Conservation (phyloP, 2,797 vertebrate species). For the Gymnodraco acuticeps region DNA sequence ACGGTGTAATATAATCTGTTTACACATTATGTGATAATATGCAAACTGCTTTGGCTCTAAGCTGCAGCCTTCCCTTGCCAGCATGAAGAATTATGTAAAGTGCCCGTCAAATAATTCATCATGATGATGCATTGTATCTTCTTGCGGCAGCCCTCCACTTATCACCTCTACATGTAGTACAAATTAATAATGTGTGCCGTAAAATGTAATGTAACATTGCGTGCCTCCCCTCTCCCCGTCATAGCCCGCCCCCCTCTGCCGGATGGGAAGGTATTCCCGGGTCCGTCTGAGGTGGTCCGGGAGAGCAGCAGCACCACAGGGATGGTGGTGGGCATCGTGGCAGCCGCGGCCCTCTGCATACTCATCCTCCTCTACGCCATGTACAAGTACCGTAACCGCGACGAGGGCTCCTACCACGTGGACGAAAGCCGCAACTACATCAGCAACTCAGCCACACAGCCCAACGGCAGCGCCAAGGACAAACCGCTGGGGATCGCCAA, state of each 20-base stretch:
- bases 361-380: constrained; percentile 99
- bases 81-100: constrained; percentile 67
- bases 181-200: constrained; percentile 58
- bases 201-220: constrained; percentile 23
- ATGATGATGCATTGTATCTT: constrained; percentile 56
- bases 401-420: constrained; percentile 98
- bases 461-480: constrained; percentile 98
- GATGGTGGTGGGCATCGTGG: constrained; percentile 99
- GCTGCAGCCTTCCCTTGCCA: constrained; percentile 50
- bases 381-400: constrained; percentile 99
- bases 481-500: constrained; percentile 97
- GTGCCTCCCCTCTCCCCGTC: constrained; percentile 6
- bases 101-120: constrained; percentile 66
- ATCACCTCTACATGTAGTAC: constrained; percentile 34
- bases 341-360: constrained; percentile 97
- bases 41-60: constrained; percentile 59
- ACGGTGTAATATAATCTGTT: constrained; percentile 60
- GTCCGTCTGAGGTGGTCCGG: constrained; percentile 92
- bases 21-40: constrained; percentile 60
- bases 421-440: constrained; percentile 99
- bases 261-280: constrained; percentile 91
- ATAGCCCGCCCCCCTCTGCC: constrained; percentile 84
- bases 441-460: constrained; percentile 99
- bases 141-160: constrained; percentile 40
- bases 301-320: constrained; percentile 99